Evolutionary conservation across 2,113 vertebrate species (phyloP).

Genomic region (Oxyruncus cristatus): DNA sequence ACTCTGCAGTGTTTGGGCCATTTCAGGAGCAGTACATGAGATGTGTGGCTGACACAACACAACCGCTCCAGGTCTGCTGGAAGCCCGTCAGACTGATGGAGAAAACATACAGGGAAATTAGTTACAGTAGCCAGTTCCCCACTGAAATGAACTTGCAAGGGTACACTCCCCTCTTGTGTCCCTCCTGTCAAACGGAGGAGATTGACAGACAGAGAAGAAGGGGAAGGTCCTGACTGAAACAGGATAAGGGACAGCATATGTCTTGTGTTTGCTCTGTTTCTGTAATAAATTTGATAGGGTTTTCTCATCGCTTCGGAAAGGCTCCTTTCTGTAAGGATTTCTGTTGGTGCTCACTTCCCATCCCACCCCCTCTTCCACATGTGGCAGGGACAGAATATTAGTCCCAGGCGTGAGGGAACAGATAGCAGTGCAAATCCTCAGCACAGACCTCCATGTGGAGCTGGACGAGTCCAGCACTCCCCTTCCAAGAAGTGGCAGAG

Average conservation of each 20-base stretch:
- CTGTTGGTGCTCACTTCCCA: neutral
- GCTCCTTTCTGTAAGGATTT: neutral
- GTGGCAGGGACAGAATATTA: neutral
- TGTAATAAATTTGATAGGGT: neutral
- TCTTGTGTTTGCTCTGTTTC: neutral
- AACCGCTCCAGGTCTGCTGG: neutral
- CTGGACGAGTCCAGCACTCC: fast-evolving
- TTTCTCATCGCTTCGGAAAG: neutral
- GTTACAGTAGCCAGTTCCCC: neutral
- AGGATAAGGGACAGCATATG: neutral
- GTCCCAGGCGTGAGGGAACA: neutral
- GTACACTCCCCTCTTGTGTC: neutral
- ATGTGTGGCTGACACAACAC: fast-evolving
- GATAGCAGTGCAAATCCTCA: neutral
- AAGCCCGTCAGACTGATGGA: neutral
- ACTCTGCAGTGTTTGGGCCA: fast-evolving
- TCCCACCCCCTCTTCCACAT: neutral
- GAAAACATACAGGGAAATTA: neutral
- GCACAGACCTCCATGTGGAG: neutral
- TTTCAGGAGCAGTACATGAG: neutral
- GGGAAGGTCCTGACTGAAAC: neutral
- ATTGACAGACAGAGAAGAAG: neutral
- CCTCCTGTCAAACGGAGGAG: neutral
- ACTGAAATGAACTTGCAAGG: neutral
- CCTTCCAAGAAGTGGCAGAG: neutral